Conservation (phyloP, 2,888 invertebrate genomes). For the Phortica magna region DNA sequence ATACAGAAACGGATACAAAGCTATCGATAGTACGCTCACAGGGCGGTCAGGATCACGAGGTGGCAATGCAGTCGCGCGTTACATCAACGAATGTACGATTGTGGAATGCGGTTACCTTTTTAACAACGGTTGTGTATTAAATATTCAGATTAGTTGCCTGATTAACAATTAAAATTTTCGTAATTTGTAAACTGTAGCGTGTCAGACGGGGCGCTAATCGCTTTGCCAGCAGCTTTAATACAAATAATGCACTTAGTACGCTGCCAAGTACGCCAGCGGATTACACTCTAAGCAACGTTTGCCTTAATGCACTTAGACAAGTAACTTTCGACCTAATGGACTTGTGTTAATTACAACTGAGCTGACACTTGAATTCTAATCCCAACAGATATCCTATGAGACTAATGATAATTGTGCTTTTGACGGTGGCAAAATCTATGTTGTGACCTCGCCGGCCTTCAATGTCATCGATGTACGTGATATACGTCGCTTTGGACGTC, state of each 20-base stretch:
- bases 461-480: not conserved
- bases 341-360: not conserved
- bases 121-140: not conserved
- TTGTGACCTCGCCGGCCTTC: not conserved
- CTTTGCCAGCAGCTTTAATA: no score
- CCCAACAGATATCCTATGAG: constrained; percentile 4
- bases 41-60: not conserved
- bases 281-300: not conserved
- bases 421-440: not conserved
- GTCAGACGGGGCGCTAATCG: no score
- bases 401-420: not conserved
- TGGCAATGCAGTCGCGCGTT: not conserved
- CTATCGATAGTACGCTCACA: not conserved
- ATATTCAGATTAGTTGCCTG: not conserved
- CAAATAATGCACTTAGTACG: no score
- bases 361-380: not conserved
- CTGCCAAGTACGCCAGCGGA: not conserved
- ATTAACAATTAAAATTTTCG: not conserved
- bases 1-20: no score
- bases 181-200: not conserved
- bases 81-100: not conserved
- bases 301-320: not conserved
- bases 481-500: not conserved
- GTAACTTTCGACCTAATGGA: not conserved
- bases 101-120: not conserved